phyloP scores from a whole-genome alignment of 35 echinoderm and acorn worm species.

The Ptychodera flava region DNA sequence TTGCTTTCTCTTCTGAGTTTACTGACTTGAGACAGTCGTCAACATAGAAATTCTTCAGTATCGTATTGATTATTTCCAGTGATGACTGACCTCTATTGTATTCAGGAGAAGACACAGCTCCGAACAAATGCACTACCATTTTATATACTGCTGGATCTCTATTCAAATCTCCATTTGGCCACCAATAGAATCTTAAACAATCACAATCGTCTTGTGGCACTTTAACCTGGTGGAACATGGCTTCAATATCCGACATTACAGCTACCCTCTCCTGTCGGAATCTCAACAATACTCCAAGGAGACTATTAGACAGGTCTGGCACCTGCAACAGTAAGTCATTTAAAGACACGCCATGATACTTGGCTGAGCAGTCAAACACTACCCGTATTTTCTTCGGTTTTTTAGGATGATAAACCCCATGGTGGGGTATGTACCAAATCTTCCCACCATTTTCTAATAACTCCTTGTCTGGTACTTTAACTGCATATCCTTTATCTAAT shows the following conservation, averaged over 20 bases:
- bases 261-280: slow-evolving; percentile 17
- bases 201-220: slow-evolving; percentile 17
- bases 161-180: neutral
- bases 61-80: slow-evolving; percentile 7
- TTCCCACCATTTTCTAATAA: slow-evolving; percentile 25
- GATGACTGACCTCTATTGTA: neutral
- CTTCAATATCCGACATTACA: slow-evolving; percentile 21
- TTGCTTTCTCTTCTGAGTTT: slow-evolving; percentile 27
- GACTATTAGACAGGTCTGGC: slow-evolving; percentile 57
- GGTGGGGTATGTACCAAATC: slow-evolving; percentile 61
- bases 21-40: slow-evolving; percentile 67
- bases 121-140: slow-evolving; percentile 39
- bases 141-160: slow-evolving; percentile 8
- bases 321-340: slow-evolving; percentile 46
- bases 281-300: slow-evolving; percentile 18
- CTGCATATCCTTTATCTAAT: slow-evolving; percentile 38
- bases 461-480: slow-evolving; percentile 27
- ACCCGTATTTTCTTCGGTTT: slow-evolving; percentile 49
- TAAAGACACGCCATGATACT: slow-evolving; percentile 42
- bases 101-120: slow-evolving; percentile 17
- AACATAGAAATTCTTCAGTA: slow-evolving; percentile 59
- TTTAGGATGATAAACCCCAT: slow-evolving; percentile 43
- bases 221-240: slow-evolving; percentile 29
- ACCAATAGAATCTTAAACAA: slow-evolving; percentile 14
- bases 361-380: slow-evolving; percentile 51